These are phyloP conservation scores for Pseudoatta argentina DNA, from an alignment of 1,140 invertebrate genomes.

Conservation along the genomic window DNA sequence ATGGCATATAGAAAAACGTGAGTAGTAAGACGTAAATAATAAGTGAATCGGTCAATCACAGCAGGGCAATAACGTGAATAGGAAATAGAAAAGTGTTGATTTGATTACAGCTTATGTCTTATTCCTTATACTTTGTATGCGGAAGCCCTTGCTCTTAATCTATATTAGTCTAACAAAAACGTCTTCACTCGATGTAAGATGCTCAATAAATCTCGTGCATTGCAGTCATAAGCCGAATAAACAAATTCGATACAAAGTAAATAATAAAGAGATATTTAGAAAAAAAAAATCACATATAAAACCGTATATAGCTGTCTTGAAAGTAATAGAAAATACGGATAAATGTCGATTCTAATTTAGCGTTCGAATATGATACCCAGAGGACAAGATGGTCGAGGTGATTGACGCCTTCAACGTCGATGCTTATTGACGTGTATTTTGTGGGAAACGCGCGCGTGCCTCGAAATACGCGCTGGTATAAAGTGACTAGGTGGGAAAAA, in stretches of 20 bases:
- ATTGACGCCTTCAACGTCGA: slow-evolving; percentile 56
- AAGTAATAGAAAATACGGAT: neutral
- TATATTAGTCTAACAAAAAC: too few relatives aligned
- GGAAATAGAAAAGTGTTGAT: too few relatives aligned
- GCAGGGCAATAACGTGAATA: too few relatives aligned
- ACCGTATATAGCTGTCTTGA: slow-evolving; percentile 4
- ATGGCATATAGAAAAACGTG: too few relatives aligned
- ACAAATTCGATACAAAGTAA: neutral
- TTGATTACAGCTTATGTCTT: slow-evolving; percentile 1
- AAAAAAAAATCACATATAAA: neutral
- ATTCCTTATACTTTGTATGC: too few relatives aligned
- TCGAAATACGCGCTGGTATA: slow-evolving; percentile 20
- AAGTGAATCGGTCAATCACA: too few relatives aligned
- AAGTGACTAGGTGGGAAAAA: slow-evolving; percentile 2
- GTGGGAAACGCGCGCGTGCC: slow-evolving; percentile 44
- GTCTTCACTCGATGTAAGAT: too few relatives aligned
- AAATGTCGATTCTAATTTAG: slow-evolving; percentile 56
- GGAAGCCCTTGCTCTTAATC: too few relatives aligned
- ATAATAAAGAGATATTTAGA: neutral
- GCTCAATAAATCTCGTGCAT: slow-evolving; percentile 33
- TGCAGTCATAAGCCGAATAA: neutral
- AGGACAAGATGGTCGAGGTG: slow-evolving; percentile 31
- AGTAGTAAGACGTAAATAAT: too few relatives aligned
- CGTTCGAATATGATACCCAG: neutral
- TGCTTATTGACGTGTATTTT: slow-evolving; percentile 7